A percentile compares a stretch with the other conserved stretches of the same genome.
phyloP scores from a whole-genome alignment of 2,888 invertebrate species.

The Erynnis tages region DNA sequence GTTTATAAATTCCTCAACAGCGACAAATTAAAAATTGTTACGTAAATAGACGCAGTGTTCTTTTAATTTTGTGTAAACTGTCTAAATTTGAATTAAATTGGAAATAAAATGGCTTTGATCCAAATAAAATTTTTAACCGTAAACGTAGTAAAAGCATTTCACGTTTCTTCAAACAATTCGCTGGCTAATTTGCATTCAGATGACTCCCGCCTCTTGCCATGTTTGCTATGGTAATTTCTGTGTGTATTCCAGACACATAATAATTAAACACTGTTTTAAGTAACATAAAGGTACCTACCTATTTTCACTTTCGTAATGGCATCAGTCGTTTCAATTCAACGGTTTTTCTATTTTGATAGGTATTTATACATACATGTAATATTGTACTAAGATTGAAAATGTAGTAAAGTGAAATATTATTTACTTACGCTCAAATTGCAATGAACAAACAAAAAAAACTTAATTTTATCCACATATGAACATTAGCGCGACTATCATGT shows the following conservation, averaged over 20 bases:
- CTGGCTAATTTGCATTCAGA: constrained; percentile 40
- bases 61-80: not conserved
- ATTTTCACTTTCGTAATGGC: too few relatives aligned
- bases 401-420: too few relatives aligned
- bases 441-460: too few relatives aligned
- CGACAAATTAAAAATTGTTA: too few relatives aligned
- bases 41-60: too few relatives aligned
- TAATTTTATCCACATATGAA: too few relatives aligned
- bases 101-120: constrained; percentile 34
- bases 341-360: not conserved
- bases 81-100: constrained; percentile 19
- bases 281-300: not conserved
- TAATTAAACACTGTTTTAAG: constrained; percentile 4
- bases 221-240: constrained; percentile 27
- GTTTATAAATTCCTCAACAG: not conserved
- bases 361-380: too few relatives aligned
- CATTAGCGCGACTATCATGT: too few relatives aligned
- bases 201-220: constrained; percentile 30
- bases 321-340: not conserved
- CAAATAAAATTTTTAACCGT: constrained; percentile 34
- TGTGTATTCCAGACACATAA: not conserved
- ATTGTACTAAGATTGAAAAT: too few relatives aligned
- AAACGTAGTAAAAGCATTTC: constrained; percentile 37
- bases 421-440: too few relatives aligned
- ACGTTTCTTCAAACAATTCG: constrained; percentile 36